Evolutionary conservation across 2,888 invertebrate genomes (phyloP).

Genomic region (Chrysolina americana): DNA sequence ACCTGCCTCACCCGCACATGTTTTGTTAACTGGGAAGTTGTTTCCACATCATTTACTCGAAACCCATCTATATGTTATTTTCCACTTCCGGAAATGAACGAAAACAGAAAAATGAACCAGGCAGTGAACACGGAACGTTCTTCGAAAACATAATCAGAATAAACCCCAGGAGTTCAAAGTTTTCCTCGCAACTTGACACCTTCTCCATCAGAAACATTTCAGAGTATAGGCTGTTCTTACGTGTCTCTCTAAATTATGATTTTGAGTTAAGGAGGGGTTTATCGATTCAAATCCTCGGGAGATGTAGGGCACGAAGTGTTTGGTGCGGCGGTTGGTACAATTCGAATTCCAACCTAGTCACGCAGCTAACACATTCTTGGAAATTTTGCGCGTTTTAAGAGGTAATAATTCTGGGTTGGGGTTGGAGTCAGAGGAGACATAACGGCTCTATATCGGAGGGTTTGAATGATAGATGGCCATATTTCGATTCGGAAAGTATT

Average conservation of each 20-base stretch:
- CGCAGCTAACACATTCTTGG: slow-evolving; percentile 24
- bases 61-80: too few relatives aligned
- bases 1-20: too few relatives aligned
- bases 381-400: slow-evolving; percentile 14
- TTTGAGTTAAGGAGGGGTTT: slow-evolving; percentile 4
- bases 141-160: too few relatives aligned
- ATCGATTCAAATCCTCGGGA: slow-evolving; percentile 25
- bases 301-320: slow-evolving; percentile 26
- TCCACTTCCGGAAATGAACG: too few relatives aligned
- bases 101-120: too few relatives aligned
- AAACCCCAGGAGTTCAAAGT: not conserved
- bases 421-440: not conserved
- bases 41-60: too few relatives aligned
- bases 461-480: not conserved
- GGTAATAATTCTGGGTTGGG: slow-evolving; percentile 17
- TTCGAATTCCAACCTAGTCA: slow-evolving; percentile 28
- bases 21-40: too few relatives aligned
- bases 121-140: too few relatives aligned
- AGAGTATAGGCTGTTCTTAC: not conserved
- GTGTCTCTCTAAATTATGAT: slow-evolving; percentile 15
- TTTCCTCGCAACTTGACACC: not conserved
- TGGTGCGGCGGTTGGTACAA: slow-evolving; percentile 14
- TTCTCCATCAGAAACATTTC: not conserved
- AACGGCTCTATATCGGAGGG: slow-evolving; percentile 5
- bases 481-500: not conserved